phyloP scores from a whole-genome alignment of 37 sponge, comb jelly and placozoan genomes.

The Beroe ovata region DNA sequence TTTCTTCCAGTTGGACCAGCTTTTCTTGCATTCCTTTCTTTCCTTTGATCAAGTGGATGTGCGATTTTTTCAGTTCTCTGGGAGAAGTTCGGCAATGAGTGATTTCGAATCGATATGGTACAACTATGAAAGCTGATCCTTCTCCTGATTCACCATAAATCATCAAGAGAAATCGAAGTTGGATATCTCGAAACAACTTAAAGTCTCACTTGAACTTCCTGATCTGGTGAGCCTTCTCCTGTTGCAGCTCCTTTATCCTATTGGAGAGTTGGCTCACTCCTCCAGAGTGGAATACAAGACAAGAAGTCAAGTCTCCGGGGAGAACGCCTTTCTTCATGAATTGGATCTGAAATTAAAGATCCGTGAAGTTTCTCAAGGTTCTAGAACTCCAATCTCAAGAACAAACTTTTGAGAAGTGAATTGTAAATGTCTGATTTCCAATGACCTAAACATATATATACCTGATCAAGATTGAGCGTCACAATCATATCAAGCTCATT shows the following conservation, averaged over 20 bases:
- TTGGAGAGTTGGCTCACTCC: conserved; percentile 67
- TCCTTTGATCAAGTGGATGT: conserved; percentile 73
- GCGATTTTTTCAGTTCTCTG: conserved; percentile 61
- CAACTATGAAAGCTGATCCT: too few species aligned
- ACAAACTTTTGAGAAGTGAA: too few species aligned
- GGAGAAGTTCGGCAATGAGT: too few species aligned
- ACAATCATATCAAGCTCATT: conserved; percentile 94
- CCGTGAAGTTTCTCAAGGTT: not conserved
- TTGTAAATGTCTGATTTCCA: too few species aligned
- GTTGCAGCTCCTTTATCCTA: conserved; percentile 80
- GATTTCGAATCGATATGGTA: too few species aligned
- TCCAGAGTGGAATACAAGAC: conserved; percentile 81
- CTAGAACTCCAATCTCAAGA: not conserved
- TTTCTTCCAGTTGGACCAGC: conserved; percentile 74
- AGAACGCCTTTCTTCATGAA: conserved; percentile 61
- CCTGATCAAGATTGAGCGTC: conserved; percentile 83
- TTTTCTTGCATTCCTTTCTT: conserved; percentile 80
- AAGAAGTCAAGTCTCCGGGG: conserved; percentile 69
- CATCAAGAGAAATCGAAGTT: too few species aligned
- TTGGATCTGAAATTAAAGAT: conserved; percentile 23
- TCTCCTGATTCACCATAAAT: too few species aligned
- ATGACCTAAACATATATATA: conserved; percentile 18
- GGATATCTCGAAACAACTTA: too few species aligned
- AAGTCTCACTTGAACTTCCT: conserved; percentile 76
- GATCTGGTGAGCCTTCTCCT: conserved; percentile 84